These are phyloP conservation scores for Halcyon badia DNA, from an alignment of 2,797 vertebrate species.

Conservation along the genomic window DNA sequence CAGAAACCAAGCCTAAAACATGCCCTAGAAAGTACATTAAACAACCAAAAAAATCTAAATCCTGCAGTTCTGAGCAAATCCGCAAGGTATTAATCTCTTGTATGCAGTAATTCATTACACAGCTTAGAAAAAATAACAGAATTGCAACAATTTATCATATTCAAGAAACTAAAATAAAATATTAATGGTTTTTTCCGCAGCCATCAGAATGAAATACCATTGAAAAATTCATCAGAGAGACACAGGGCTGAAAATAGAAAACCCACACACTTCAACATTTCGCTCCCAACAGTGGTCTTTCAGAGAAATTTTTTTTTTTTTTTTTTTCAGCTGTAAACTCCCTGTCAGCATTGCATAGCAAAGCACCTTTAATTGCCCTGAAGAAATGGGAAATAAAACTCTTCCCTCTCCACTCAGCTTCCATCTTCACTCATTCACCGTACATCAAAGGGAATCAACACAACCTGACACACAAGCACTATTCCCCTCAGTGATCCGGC, in stretches of 20 bases:
- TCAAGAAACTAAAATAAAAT: background rate
- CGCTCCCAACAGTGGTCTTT: background rate
- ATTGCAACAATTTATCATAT: background rate
- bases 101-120: background rate
- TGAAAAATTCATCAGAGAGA: background rate
- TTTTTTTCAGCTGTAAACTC: conserved; percentile 3
- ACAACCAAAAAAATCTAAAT: background rate
- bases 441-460: conserved; percentile 82
- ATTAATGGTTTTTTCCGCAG: background rate
- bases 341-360: background rate
- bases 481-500: conserved; percentile 79
- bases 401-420: conserved; percentile 70
- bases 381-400: conserved; percentile 74
- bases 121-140: background rate
- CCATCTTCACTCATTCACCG: conserved; percentile 72
- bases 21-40: background rate
- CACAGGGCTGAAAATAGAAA: background rate
- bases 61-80: background rate
- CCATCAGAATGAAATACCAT: background rate
- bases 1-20: background rate
- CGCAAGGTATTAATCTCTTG: background rate
- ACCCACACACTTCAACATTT: background rate
- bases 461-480: conserved; percentile 78
- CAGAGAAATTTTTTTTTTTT: background rate
- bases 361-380: conserved; percentile 53